Evolutionary conservation across 2,888 invertebrate species (phyloP).

Genomic region (Euplagia quadripunctaria): DNA sequence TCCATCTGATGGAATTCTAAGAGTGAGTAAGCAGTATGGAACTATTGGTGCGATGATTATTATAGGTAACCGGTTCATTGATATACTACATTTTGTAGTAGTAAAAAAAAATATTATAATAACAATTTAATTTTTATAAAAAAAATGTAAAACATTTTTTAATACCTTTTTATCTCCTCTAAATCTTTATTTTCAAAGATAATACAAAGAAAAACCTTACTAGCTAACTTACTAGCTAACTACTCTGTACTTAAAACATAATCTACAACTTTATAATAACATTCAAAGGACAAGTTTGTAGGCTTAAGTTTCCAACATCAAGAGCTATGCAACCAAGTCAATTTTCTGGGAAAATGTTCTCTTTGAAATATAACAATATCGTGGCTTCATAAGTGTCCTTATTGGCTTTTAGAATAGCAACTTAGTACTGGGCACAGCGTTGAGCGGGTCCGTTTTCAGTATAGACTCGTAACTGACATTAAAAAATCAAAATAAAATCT

Average conservation of each 20-base stretch:
- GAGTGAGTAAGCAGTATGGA: too few species aligned
- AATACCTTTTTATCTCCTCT: too few species aligned
- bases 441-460: background rate
- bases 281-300: background rate
- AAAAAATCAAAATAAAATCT: too few species aligned
- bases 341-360: constrained; percentile 43
- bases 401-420: constrained; percentile 38
- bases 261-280: background rate
- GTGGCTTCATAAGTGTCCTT: constrained; percentile 40
- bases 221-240: background rate
- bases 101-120: too few species aligned
- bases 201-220: too few species aligned
- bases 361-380: constrained; percentile 6
- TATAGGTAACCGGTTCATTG: too few species aligned
- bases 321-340: constrained; percentile 20
- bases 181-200: too few species aligned
- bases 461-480: background rate
- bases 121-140: too few species aligned
- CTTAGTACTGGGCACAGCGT: background rate
- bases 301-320: constrained; percentile 9
- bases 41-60: too few species aligned
- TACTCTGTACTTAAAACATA: background rate
- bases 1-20: too few species aligned
- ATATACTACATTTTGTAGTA: too few species aligned
- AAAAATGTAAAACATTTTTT: too few species aligned